Evolutionary conservation across 64 coral and sea anemone genomes (phyloP).

Genomic region (Dendronephthya gigantea): DNA sequence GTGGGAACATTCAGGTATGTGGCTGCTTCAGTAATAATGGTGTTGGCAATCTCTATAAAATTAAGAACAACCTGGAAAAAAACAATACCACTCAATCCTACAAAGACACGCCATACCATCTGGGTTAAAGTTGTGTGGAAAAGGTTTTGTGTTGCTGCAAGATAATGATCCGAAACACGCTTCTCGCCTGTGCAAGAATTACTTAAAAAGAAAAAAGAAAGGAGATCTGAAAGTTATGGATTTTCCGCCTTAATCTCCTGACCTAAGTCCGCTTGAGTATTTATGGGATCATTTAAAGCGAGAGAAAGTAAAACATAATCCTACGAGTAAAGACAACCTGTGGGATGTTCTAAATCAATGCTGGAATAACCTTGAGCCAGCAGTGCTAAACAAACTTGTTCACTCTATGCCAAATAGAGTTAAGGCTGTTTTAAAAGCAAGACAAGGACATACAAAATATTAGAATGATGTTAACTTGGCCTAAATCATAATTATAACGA

Average conservation of each 20-base stretch:
- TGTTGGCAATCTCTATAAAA: no score
- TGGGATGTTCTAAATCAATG: slow-evolving; percentile 1
- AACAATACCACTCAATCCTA: no score
- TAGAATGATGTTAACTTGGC: background rate
- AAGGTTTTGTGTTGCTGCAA: no score
- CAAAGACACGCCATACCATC: no score
- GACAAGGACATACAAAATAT: slow-evolving; percentile 6
- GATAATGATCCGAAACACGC: no score
- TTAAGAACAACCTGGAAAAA: no score
- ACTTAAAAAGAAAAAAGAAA: background rate
- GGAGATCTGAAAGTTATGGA: background rate
- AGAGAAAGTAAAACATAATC: slow-evolving; percentile 5
- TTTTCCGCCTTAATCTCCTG: background rate
- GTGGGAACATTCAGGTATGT: background rate
- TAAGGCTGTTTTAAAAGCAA: background rate
- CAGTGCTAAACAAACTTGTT: background rate
- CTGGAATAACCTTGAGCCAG: background rate
- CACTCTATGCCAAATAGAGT: background rate
- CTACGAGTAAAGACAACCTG: background rate
- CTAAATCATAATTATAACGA: background rate
- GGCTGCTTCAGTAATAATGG: background rate
- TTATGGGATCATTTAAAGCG: background rate
- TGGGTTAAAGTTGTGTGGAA: no score
- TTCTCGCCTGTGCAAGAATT: no score
- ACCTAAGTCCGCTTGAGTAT: background rate